A percentile compares a stretch with the other conserved stretches of the same genome.
Evolutionary conservation across 1,140 invertebrate species (phyloP).

Genomic region (Drosophila auraria): DNA sequence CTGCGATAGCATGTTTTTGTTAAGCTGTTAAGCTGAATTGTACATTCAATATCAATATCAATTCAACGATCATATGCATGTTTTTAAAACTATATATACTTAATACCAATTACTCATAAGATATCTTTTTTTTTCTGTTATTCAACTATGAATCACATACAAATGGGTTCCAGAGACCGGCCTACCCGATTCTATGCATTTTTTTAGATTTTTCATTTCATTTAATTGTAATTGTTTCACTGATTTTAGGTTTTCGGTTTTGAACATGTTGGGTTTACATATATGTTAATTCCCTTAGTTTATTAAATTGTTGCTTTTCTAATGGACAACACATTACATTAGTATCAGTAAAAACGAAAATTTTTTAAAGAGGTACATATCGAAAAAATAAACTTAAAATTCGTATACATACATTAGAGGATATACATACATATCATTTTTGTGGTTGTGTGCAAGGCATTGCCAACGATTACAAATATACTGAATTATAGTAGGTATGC

Average conservation of each 20-base stretch:
- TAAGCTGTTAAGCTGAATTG: constrained; percentile 30
- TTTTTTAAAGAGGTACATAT: constrained; percentile 45
- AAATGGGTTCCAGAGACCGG: constrained; percentile 23
- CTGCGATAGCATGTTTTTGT: constrained; percentile 17
- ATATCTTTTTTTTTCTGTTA: constrained; percentile 27
- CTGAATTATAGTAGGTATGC: constrained; percentile 51
- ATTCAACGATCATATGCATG: constrained; percentile 32
- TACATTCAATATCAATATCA: constrained; percentile 22
- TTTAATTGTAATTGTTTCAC: constrained; percentile 29
- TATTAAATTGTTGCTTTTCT: constrained; percentile 39
- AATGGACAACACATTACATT: constrained; percentile 40
- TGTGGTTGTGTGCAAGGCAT: constrained; percentile 26
- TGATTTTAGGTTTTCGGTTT: constrained; percentile 45
- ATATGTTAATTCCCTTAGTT: constrained; percentile 40
- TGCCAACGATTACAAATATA: constrained; percentile 44
- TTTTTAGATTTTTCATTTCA: constrained; percentile 23
- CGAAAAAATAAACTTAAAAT: constrained; percentile 46
- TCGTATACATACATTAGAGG: constrained; percentile 26
- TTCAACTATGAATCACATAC: constrained; percentile 39
- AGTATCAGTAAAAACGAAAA: constrained; percentile 44
- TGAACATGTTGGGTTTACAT: constrained; percentile 45
- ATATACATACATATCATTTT: constrained; percentile 35
- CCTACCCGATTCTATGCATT: constrained; percentile 38
- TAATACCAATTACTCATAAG: constrained; percentile 53
- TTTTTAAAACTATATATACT: constrained; percentile 46